Percentiles rank a stretch among this genome's conserved stretches.
Conservation (phyloP, 1,140 invertebrate species). For the Theocolax elegans region DNA sequence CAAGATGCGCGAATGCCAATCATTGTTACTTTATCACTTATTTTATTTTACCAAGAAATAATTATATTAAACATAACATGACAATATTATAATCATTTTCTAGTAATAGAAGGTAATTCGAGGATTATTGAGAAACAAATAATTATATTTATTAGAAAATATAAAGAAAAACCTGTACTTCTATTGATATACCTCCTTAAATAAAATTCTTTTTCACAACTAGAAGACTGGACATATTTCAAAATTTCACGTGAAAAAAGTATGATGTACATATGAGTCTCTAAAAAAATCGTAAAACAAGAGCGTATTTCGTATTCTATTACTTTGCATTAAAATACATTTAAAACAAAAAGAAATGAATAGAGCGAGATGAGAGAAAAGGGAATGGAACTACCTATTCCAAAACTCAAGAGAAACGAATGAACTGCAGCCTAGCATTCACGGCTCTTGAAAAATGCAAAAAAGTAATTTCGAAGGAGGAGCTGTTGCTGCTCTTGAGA, state of each 20-base stretch:
- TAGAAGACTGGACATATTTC: neutral
- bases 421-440: neutral
- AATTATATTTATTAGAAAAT: no score
- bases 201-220: no score
- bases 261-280: conserved; percentile 39
- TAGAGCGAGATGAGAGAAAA: no score
- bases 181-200: no score
- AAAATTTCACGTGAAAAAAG: neutral
- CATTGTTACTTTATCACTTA: no score
- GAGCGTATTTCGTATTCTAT: conserved; percentile 27
- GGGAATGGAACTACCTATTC: neutral
- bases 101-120: no score
- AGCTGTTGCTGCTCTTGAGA: conserved; percentile 13
- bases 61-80: no score
- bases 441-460: conserved; percentile 40
- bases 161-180: no score
- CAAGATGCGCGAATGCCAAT: no score
- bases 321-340: conserved; percentile 26
- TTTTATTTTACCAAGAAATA: no score
- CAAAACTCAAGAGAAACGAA: conserved; percentile 23
- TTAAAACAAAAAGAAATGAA: conserved; percentile 17
- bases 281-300: conserved; percentile 41
- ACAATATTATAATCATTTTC: no score
- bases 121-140: no score
- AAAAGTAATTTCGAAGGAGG: conserved; percentile 41